Evolutionary conservation across 2,888 invertebrate species (phyloP).

Genomic region (Synanthedon formicaeformis): DNA sequence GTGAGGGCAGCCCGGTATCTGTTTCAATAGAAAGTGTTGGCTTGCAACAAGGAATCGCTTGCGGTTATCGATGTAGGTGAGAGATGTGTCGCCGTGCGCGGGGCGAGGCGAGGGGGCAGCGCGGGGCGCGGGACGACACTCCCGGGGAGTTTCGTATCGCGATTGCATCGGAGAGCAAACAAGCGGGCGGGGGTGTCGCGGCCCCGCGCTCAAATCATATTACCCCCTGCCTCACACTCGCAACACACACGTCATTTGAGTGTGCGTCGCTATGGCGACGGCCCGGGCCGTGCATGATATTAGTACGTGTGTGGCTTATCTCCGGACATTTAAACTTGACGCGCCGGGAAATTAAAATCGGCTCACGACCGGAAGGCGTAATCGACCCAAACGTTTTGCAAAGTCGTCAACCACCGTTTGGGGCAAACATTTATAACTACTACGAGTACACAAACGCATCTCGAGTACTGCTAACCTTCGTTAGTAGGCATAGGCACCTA

Average conservation of each 20-base stretch:
- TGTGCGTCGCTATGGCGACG: slow-evolving; percentile 76
- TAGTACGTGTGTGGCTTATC: slow-evolving; percentile 67
- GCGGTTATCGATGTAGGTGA: slow-evolving; percentile 67
- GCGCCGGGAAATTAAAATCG: slow-evolving; percentile 66
- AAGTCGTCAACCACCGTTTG: not conserved
- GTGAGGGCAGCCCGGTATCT: slow-evolving; percentile 29
- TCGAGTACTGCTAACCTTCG: not conserved
- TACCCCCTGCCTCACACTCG: slow-evolving; percentile 53
- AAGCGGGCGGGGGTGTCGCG: slow-evolving; percentile 59
- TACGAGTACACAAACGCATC: not conserved
- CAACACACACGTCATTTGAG: slow-evolving; percentile 76
- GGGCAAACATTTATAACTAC: not conserved
- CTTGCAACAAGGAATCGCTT: slow-evolving; percentile 68
- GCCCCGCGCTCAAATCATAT: slow-evolving; percentile 65
- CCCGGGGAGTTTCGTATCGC: slow-evolving; percentile 50
- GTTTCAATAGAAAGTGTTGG: slow-evolving; percentile 65
- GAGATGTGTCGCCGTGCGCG: slow-evolving; percentile 48
- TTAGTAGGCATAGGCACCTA: too few relatives aligned
- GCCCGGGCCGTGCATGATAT: slow-evolving; percentile 73
- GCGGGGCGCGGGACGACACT: slow-evolving; percentile 17
- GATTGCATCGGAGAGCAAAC: slow-evolving; percentile 71
- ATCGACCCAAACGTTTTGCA: slow-evolving; percentile 17
- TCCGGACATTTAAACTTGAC: slow-evolving; percentile 66
- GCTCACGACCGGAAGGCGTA: slow-evolving; percentile 59
- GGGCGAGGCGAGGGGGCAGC: slow-evolving; percentile 20